Percentiles rank a stretch among this genome's conserved stretches.
phyloP scores from a whole-genome alignment of 2,797 vertebrate species.

The Parambassis ranga region DNA sequence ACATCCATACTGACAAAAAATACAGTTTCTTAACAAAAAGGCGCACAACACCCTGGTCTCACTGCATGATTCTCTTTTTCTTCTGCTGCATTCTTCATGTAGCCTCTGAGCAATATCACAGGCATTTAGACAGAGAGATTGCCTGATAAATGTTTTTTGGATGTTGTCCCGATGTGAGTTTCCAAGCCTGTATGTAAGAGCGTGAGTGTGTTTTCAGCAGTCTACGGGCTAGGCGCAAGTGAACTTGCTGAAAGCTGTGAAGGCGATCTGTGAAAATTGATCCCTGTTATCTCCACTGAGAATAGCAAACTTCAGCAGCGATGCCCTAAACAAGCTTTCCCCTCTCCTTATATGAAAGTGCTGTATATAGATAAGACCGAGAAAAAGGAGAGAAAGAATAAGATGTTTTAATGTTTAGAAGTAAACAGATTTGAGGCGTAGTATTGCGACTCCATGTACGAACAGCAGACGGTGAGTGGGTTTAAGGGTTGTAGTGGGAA shows the following conservation, averaged over 20 bases:
- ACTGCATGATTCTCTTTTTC: not conserved
- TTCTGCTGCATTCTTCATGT: slow-evolving; percentile 7
- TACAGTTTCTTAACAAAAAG: not conserved
- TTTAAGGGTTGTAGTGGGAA: not conserved
- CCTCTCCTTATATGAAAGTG: slow-evolving; percentile 8
- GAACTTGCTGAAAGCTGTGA: slow-evolving; percentile 44
- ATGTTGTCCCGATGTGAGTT: slow-evolving; percentile 9
- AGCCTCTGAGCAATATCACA: slow-evolving; percentile 21
- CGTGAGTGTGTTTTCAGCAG: slow-evolving; percentile 13
- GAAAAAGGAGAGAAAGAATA: not conserved
- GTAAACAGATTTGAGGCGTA: not conserved
- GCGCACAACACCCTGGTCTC: not conserved
- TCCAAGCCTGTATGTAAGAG: slow-evolving; percentile 1
- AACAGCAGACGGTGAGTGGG: slow-evolving; percentile 3
- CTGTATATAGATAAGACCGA: slow-evolving; percentile 31
- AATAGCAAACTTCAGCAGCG: slow-evolving; percentile 57
- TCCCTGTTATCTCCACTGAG: slow-evolving; percentile 54
- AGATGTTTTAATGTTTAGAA: not conserved
- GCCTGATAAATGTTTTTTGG: slow-evolving; percentile 33
- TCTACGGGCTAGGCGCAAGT: not conserved
- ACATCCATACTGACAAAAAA: not conserved
- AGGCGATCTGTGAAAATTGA: slow-evolving; percentile 71
- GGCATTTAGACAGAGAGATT: slow-evolving; percentile 20
- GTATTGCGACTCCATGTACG: no score
- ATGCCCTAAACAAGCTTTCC: slow-evolving; percentile 65